Evolutionary conservation across 2,113 vertebrate genomes (phyloP), one percentile per base, ranked within the genome.

Genomic region (Bubo scandiacus): DNA sequence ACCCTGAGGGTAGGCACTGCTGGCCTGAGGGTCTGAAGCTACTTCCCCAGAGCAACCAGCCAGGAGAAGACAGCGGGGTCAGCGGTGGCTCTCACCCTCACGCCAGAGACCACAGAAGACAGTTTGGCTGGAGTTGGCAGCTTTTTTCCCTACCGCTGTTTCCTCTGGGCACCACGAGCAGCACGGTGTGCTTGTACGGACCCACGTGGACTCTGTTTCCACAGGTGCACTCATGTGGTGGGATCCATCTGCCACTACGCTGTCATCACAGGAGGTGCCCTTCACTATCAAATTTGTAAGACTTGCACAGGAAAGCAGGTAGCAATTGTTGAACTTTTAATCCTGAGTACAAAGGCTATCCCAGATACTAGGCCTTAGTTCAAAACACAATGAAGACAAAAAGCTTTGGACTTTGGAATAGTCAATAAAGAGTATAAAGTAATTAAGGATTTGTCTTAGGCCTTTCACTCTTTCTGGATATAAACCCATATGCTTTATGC

Each of bases 101-200:
- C 6, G 3, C 19, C 57, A 49, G 23, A 40, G 30, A 16, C 38
- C 1, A 1, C 17, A 21, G 72, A 42, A 47, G 11, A 55, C 72
- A 29, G 21, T 43, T 57, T 73, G 92, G 66, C n/a, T 2, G 1
- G 12, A 12, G 3, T 7, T 86, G 87, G 49, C n/a, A 59, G 20
- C 40, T 81, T 77, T 68, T 73, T 16, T 29, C 25, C 43, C 17
- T n/a, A 1, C 12, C 1, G 0, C 75, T 77, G 7, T 25, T 77
- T 17, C n/a, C 10, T 52, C 58, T 0, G 0, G 20, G 40, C 52
- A 73, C 8, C 43, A 9, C 0, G 2, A 93, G 67, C 72, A 73
- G 58, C 72, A 73, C 29, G 18, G 58, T n/a, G 27, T 20, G 55
- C 51, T 81, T 26, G 43, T 40, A 20, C 3, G 4, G 19, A 25